Evolutionary conservation across 2,797 vertebrate species (phyloP).

Genomic region (Phaenicophaeus curvirostris): DNA sequence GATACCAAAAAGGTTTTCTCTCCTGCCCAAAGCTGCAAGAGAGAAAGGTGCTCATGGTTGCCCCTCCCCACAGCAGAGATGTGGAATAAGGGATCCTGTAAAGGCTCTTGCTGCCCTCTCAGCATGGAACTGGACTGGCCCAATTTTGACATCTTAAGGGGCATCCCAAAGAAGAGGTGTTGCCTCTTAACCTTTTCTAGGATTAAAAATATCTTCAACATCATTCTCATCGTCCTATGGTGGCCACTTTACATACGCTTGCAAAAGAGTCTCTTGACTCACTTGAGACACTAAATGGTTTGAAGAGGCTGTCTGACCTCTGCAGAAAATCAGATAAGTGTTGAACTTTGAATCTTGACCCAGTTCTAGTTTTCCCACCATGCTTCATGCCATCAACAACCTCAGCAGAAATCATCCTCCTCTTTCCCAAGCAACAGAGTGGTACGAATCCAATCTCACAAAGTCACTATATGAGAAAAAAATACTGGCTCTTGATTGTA

Average conservation of each 20-base stretch:
- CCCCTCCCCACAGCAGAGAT: not conserved
- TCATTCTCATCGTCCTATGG: not conserved
- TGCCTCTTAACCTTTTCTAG: not conserved
- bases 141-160: not conserved
- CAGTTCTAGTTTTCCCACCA: not conserved
- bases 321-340: not conserved
- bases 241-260: not conserved
- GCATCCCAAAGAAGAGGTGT: not conserved
- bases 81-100: not conserved
- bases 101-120: not conserved
- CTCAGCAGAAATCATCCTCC: not conserved
- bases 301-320: not conserved
- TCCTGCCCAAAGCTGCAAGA: not conserved
- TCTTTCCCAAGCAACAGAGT: not conserved
- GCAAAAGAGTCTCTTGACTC: not conserved
- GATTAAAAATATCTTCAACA: not conserved
- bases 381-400: not conserved
- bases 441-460: not conserved
- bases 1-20: not conserved
- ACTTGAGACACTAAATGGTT: not conserved
- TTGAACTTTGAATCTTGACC: not conserved
- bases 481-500: not conserved
- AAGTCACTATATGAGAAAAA: not conserved
- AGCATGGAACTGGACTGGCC: not conserved
- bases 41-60: not conserved